phyloP scores from a whole-genome alignment of 1,140 invertebrate species.

The Diorhabda carinulata region DNA sequence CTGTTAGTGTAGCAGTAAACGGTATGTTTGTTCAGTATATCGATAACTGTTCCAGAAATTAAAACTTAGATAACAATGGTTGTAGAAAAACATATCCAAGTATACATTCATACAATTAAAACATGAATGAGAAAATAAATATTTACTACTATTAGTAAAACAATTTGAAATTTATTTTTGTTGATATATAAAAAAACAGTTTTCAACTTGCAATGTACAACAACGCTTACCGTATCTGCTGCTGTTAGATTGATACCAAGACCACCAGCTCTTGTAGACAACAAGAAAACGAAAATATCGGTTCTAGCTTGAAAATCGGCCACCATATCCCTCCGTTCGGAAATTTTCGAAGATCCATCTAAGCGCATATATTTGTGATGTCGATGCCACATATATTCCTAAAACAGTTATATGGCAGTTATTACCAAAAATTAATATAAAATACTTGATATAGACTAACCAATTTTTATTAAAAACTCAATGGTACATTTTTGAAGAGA shows the following conservation, averaged over 20 bases:
- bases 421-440: conserved; percentile 15
- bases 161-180: too few species aligned
- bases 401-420: conserved; percentile 22
- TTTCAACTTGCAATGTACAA: too few species aligned
- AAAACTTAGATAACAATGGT: too few species aligned
- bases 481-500: neutral
- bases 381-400: conserved; percentile 91
- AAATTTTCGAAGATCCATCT: conserved; percentile 90
- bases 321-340: conserved; percentile 87
- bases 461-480: neutral
- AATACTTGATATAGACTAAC: neutral
- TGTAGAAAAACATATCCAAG: too few species aligned
- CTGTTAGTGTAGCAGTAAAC: too few species aligned
- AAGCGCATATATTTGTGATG: conserved; percentile 90
- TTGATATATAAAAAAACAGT: too few species aligned
- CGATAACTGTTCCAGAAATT: too few species aligned
- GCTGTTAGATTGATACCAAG: conserved; percentile 97
- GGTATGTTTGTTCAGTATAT: too few species aligned
- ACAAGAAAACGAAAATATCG: conserved; percentile 93
- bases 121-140: too few species aligned
- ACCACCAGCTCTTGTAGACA: conserved; percentile 95
- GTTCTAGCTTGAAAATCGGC: conserved; percentile 86
- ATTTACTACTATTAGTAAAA: too few species aligned
- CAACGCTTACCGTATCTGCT: conserved; percentile 85
- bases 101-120: too few species aligned